Evolutionary conservation across 2,797 vertebrate genomes (phyloP).

Genomic region (Manis crassicaudata): DNA sequence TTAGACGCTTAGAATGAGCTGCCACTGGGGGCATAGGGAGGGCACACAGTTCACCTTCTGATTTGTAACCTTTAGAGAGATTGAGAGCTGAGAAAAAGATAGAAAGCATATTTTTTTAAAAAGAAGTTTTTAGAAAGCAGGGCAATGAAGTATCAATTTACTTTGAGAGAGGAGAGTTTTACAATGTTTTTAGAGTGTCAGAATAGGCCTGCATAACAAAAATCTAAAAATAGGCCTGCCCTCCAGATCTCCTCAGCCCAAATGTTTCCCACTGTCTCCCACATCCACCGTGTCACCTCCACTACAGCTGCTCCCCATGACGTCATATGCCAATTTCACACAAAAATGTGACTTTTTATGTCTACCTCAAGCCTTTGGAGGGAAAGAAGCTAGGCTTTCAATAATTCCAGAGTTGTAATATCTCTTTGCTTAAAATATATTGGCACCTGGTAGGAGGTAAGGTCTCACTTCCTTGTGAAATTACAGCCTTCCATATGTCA

Average conservation of each 20-base stretch:
- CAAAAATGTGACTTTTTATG: slow-evolving; percentile 59
- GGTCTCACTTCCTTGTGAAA: slow-evolving; percentile 69
- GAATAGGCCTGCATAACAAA: slow-evolving; percentile 46
- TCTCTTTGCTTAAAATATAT: slow-evolving; percentile 49
- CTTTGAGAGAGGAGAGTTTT: slow-evolving; percentile 50
- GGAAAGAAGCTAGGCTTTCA: slow-evolving; percentile 57
- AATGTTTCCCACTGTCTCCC: slow-evolving; percentile 4
- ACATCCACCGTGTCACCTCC: slow-evolving; percentile 38
- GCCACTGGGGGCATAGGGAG: slow-evolving; percentile 63
- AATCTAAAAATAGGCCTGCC: slow-evolving; percentile 52
- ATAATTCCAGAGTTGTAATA: slow-evolving; percentile 46
- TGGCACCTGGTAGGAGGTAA: slow-evolving; percentile 67
- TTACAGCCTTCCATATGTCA: slow-evolving; percentile 55
- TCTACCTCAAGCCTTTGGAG: slow-evolving; percentile 58
- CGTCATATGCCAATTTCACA: slow-evolving; percentile 55
- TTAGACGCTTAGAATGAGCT: slow-evolving; percentile 78
- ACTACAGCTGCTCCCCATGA: neutral
- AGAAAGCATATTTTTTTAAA: neutral
- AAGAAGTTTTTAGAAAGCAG: slow-evolving; percentile 18
- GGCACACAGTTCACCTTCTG: slow-evolving; percentile 69
- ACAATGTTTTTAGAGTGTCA: slow-evolving; percentile 68
- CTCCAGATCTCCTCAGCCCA: slow-evolving; percentile 51
- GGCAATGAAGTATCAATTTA: slow-evolving; percentile 59
- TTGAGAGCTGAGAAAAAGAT: neutral
- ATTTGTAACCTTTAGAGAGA: slow-evolving; percentile 65